Percentiles rank a stretch among this genome's conserved stretches.
Conservation (phyloP, 2,888 invertebrate genomes). For the Crematogaster levior region DNA sequence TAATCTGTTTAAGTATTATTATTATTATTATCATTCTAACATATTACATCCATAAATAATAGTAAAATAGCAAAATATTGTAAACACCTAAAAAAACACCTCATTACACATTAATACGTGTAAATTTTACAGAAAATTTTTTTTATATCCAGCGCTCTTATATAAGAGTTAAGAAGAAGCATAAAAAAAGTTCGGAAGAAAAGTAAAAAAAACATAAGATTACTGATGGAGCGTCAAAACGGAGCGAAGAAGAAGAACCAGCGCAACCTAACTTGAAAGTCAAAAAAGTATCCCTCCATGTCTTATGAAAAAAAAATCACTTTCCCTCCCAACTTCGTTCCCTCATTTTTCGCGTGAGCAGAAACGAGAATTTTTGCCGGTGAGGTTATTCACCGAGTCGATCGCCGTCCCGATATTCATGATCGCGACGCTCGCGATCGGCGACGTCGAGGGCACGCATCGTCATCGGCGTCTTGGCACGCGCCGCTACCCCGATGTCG, state of each 20-base stretch:
- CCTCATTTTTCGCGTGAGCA: neutral
- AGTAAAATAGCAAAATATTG: neutral
- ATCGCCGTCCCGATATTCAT: slow-evolving; percentile 65
- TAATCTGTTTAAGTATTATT: too few relatives aligned
- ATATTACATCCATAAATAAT: neutral
- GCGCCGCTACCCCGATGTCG: slow-evolving; percentile 36
- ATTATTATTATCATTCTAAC: neutral
- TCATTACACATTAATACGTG: neutral
- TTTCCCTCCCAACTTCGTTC: neutral
- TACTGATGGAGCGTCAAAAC: neutral
- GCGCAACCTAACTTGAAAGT: neutral
- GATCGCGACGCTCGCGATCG: slow-evolving; percentile 60
- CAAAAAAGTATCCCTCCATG: neutral
- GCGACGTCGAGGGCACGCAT: slow-evolving; percentile 57
- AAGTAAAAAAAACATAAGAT: neutral
- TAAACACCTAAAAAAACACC: neutral
- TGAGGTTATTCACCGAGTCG: slow-evolving; percentile 71
- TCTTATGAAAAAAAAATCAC: neutral
- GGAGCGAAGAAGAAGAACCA: neutral
- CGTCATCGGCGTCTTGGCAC: slow-evolving; percentile 71
- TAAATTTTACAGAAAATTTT: neutral
- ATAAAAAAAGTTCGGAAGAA: neutral
- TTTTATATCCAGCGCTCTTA: neutral
- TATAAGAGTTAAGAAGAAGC: too few relatives aligned
- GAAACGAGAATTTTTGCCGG: slow-evolving; percentile 10